Conservation (phyloP, 2,888 invertebrate species). For the Leucania comma region DNA sequence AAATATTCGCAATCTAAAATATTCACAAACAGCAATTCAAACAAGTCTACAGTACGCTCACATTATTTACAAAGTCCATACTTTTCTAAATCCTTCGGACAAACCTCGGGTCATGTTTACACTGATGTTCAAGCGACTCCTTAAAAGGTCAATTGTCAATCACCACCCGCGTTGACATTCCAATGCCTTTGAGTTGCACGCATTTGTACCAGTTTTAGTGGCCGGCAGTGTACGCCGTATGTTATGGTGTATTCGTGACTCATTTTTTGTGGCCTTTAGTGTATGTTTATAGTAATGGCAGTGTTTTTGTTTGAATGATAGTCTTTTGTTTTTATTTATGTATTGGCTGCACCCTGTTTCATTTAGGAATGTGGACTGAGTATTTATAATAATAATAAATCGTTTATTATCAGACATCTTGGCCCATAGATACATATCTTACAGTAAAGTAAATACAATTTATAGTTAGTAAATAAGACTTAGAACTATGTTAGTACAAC, state of each 20-base stretch:
- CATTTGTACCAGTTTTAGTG: constrained; percentile 68
- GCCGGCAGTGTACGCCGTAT: constrained; percentile 58
- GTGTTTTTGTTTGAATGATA: constrained; percentile 47
- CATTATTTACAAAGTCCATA: constrained; percentile 30
- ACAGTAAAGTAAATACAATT: no score
- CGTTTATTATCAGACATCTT: no score
- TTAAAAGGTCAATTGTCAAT: constrained; percentile 82
- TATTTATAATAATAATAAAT: no score
- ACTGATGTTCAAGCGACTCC: constrained; percentile 70
- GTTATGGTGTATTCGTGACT: constrained; percentile 62
- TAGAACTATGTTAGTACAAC: no score
- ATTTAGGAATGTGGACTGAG: constrained; percentile 20
- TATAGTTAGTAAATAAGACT: no score
- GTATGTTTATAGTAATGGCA: constrained; percentile 49
- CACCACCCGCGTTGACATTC: constrained; percentile 79
- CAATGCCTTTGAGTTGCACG: constrained; percentile 68
- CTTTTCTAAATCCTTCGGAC: constrained; percentile 63
- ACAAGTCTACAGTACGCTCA: constrained; percentile 19
- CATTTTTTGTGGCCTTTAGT: constrained; percentile 62
- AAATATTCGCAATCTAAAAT: constrained; percentile 14
- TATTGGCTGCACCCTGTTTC: constrained; percentile 12
- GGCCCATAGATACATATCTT: no score
- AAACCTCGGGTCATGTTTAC: constrained; percentile 67
- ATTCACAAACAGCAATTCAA: constrained; percentile 21
- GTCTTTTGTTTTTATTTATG: constrained; percentile 27